phyloP scores from a whole-genome alignment of 2,797 vertebrate species.

The Mormyrops attenuatus region DNA sequence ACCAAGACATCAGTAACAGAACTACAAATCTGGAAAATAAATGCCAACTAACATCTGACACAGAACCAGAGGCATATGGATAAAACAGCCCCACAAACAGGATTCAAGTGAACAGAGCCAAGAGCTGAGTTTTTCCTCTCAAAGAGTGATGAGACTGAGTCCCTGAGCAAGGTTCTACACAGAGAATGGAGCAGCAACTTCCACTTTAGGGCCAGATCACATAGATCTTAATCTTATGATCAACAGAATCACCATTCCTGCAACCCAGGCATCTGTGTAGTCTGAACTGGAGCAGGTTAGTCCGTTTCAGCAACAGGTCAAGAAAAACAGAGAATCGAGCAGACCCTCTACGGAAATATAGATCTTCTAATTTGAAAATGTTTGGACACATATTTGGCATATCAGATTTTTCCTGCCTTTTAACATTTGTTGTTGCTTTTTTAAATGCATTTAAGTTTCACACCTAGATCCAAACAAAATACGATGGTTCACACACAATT shows the following conservation, averaged over 20 bases:
- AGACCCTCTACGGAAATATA: neutral
- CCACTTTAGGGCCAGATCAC: neutral
- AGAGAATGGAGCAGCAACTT: neutral
- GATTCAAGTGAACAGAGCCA: neutral
- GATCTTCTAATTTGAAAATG: neutral
- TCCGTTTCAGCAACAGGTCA: neutral
- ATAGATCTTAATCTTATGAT: neutral
- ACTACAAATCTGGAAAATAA: neutral
- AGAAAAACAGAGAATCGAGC: neutral
- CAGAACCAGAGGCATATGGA: neutral
- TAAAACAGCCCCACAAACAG: neutral
- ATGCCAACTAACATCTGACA: neutral
- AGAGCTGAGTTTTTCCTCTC: neutral
- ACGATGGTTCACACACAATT: neutral
- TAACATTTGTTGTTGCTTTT: neutral
- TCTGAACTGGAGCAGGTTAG: neutral
- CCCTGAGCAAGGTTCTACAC: neutral
- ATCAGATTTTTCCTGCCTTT: neutral
- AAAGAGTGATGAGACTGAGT: neutral
- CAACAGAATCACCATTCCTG: neutral
- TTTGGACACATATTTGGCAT: neutral
- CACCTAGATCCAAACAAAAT: neutral
- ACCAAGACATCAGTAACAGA: neutral
- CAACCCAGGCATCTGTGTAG: neutral
- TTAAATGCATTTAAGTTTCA: neutral